Conservation (phyloP, 2,113 vertebrate species). For the Carassius carassius region DNA sequence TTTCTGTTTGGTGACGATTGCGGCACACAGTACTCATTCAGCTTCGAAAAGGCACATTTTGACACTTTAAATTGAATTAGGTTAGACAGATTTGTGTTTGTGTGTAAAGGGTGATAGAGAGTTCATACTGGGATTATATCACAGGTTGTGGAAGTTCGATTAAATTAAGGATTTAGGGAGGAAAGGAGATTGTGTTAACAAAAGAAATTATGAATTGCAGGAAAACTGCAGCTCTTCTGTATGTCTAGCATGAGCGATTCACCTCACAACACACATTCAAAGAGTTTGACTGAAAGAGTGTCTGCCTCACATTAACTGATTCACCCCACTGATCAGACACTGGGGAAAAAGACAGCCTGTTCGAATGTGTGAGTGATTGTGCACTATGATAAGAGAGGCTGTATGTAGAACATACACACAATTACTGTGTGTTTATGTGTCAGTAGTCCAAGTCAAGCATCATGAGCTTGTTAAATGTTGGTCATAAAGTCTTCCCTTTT, state of each 20-base stretch:
- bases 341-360: conserved; percentile 8
- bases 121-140: conserved; percentile 32
- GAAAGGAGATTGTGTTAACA: neutral
- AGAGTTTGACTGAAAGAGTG: neutral
- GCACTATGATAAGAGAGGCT: neutral
- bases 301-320: conserved; percentile 26
- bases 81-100: neutral
- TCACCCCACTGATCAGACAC: conserved; percentile 36
- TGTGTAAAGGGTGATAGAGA: conserved; percentile 11
- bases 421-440: neutral
- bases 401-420: neutral
- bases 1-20: no score
- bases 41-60: no score
- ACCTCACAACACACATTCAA: neutral
- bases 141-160: conserved; percentile 5
- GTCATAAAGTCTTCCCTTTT: conserved; percentile 28
- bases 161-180: neutral
- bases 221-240: conserved; percentile 3
- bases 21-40: no score
- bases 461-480: conserved; percentile 20
- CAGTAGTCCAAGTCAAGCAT: neutral
- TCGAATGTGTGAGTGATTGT: neutral
- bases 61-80: no score
- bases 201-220: neutral
- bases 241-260: neutral